Conservation (phyloP, 2,113 vertebrate genomes). For the Hypomesus transpacificus region DNA sequence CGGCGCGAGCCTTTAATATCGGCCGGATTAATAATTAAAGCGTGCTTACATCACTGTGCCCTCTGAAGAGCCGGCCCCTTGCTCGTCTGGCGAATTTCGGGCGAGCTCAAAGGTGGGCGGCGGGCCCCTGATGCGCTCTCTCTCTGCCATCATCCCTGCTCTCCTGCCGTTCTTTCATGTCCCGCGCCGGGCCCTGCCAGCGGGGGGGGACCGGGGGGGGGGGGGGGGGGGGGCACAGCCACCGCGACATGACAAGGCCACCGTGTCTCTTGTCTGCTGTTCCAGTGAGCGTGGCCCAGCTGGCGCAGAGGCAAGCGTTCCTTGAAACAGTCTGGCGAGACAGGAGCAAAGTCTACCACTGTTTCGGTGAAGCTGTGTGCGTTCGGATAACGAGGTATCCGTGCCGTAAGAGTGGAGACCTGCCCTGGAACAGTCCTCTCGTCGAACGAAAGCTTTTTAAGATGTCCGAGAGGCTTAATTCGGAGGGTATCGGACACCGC, state of each 20-base stretch:
- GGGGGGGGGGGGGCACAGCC: constrained; percentile 24
- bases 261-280: constrained; percentile 8
- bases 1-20: constrained; percentile 61
- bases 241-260: constrained; percentile 3
- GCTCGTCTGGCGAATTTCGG: constrained; percentile 10
- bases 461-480: too few species aligned
- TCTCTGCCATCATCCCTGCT: background rate
- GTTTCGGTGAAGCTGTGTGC: too few species aligned
- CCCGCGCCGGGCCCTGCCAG: constrained; percentile 1
- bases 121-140: constrained; percentile 18
- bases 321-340: too few species aligned
- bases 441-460: too few species aligned
- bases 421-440: too few species aligned
- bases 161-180: constrained; percentile 34
- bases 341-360: too few species aligned
- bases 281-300: too few species aligned
- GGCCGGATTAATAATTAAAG: constrained; percentile 66
- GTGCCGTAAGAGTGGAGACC: too few species aligned
- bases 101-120: constrained; percentile 36
- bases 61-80: constrained; percentile 42
- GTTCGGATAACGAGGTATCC: too few species aligned
- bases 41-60: constrained; percentile 55
- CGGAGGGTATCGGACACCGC: too few species aligned
- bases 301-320: too few species aligned
- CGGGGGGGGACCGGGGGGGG: constrained; percentile 1